Evolutionary conservation across 2,888 invertebrate species (phyloP), one percentile per base, ranked within the genome.

Genomic region (Cantharis lateralis): DNA sequence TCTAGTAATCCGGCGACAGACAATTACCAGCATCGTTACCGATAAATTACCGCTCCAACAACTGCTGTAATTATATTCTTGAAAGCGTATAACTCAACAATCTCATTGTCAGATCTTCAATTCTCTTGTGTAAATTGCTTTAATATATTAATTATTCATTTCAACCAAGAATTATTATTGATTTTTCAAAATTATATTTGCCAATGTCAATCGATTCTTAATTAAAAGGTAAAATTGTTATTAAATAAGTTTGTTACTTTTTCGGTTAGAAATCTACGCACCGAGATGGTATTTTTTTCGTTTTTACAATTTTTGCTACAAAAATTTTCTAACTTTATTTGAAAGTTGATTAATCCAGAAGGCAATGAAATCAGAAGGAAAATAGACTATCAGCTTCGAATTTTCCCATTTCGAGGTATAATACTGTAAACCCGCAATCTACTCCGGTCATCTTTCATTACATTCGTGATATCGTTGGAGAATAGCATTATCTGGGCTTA

Each of bases 41-140:
- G 83, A 86, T 86, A 84, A 86, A 86, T 87, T 87, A 87, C 86
- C 86, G 87, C 87, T 87, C 83, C 84, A 86, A 83, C 87, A 85
- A 86, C 85, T 85, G 84, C 83, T 81, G 82, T 86, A 86, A 86
- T 86, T 86, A 83, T 80, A 82, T 80, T 78, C 74, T 74, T 75
- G 77, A 77, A 79, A 75, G 78, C 80, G 77, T 76, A 77, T 80
- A 76, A 80, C 76, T 79, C 74, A 75, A 79, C 80, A 81, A 81
- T 80, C 75, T 80, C 80, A 79, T 81, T 80, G 77, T 79, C 77
- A 68, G 77, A 79, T 77, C 77, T 73, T 77, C 79, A 79, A 77
- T 79, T 79, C 77, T 72, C 77, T 77, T 77, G 75, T 72, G 79
- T 74, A 79, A 79, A 79, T 77, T 76, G 76, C 71, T 70, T 74